Evolutionary conservation across 2,888 invertebrate genomes (phyloP).

Genomic region (Dryocosmus kuriphilus): DNA sequence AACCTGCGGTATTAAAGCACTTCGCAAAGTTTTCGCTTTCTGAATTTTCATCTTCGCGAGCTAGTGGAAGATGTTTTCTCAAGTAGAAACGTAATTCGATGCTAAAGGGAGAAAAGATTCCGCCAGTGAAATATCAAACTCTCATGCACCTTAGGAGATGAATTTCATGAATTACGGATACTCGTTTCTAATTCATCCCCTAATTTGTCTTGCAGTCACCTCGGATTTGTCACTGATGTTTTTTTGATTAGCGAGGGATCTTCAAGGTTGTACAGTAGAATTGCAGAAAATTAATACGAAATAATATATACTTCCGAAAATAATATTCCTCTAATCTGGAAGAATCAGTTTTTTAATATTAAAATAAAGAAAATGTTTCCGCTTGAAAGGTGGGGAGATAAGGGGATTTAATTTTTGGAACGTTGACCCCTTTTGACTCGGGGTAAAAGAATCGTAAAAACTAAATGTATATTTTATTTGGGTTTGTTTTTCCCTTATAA

Average conservation of each 20-base stretch:
- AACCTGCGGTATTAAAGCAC: constrained; percentile 51
- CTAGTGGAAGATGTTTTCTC: constrained; percentile 44
- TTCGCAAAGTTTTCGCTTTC: constrained; percentile 54
- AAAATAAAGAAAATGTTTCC: not conserved
- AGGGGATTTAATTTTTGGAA: constrained; percentile 9
- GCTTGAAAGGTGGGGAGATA: not conserved
- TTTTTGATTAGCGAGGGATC: not conserved
- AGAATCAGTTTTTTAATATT: too few relatives aligned
- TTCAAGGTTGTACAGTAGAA: not conserved
- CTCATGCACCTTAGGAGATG: constrained; percentile 27
- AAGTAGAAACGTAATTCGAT: constrained; percentile 51
- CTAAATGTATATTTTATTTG: constrained; percentile 25
- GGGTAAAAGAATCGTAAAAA: not conserved
- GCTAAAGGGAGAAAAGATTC: constrained; percentile 45
- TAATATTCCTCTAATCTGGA: too few relatives aligned
- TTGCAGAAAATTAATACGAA: not conserved
- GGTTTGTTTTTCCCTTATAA: constrained; percentile 23
- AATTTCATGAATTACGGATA: constrained; percentile 33
- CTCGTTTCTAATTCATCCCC: constrained; percentile 28
- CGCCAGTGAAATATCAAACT: constrained; percentile 52
- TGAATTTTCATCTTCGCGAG: constrained; percentile 51
- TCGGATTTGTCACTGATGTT: constrained; percentile 20
- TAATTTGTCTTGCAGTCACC: constrained; percentile 31
- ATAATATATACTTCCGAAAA: not conserved
- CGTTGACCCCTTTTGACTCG: constrained; percentile 5